A percentile compares a stretch with the other conserved stretches of the same genome.
Evolutionary conservation across 2,888 invertebrate genomes (phyloP).

Genomic region (Venustoraphidia nigricollis): DNA sequence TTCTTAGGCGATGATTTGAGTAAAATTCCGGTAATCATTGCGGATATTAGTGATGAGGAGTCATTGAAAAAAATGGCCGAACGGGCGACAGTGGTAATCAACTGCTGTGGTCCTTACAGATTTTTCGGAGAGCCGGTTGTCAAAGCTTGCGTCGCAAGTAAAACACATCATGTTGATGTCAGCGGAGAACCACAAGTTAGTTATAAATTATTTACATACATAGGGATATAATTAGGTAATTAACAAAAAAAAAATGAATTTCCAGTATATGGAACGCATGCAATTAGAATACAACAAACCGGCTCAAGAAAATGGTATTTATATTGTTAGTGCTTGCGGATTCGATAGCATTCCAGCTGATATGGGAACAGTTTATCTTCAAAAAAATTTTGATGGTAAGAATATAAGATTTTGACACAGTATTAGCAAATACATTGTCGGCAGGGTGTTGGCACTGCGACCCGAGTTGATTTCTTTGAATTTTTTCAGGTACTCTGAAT

Average conservation of each 20-base stretch:
- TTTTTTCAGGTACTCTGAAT: conserved; percentile 48
- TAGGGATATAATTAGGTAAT: no score
- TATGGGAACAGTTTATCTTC: conserved; percentile 64
- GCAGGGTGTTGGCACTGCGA: no score
- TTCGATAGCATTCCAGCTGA: conserved; percentile 87
- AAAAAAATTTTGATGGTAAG: conserved; percentile 59
- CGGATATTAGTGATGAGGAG: conserved; percentile 58
- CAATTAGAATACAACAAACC: conserved; percentile 61
- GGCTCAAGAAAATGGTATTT: conserved; percentile 68
- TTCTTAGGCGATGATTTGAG: conserved; percentile 40
- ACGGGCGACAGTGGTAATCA: conserved; percentile 64
- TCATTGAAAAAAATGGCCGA: conserved; percentile 70
- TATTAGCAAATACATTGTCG: no score
- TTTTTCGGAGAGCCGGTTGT: conserved; percentile 84
- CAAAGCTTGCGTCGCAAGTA: conserved; percentile 60
- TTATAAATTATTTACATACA: conserved; percentile 2
- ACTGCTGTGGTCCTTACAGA: conserved; percentile 84
- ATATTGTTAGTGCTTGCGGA: conserved; percentile 82
- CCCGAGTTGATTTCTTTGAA: not conserved
- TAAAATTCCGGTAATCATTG: conserved; percentile 52
- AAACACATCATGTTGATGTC: conserved; percentile 82
- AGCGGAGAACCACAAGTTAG: conserved; percentile 75
- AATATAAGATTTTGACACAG: not conserved
- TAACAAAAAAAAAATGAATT: conserved; percentile 9
- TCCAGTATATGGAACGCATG: conserved; percentile 69